Percentiles rank a stretch among this genome's conserved stretches.
phyloP scores from a whole-genome alignment of 2,888 invertebrate genomes.

The Acanthosepion lycidas region DNA sequence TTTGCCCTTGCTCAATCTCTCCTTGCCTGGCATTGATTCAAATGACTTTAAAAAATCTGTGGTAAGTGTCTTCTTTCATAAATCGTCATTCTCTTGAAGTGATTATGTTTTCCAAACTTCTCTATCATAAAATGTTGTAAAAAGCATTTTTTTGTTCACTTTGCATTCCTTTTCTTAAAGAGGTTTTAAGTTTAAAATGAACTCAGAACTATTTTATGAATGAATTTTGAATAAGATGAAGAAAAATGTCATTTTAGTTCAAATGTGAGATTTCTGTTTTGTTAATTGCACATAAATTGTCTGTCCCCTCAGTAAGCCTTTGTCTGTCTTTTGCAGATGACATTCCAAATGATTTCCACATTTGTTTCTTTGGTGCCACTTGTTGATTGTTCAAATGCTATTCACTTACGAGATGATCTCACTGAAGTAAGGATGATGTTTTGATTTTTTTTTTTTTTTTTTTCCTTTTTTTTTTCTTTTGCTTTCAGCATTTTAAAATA shows the following conservation, averaged over 20 bases:
- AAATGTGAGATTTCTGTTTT: no score
- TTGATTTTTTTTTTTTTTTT: background rate
- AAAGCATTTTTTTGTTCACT: background rate
- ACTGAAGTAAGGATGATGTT: slow-evolving; percentile 78
- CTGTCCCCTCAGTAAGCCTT: no score
- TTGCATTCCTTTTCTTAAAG: background rate
- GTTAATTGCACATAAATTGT: background rate
- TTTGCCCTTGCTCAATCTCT: slow-evolving; percentile 85
- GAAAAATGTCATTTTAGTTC: no score
- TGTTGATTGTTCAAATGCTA: slow-evolving; percentile 88
- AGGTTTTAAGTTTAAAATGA: no score
- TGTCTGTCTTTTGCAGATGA: slow-evolving; percentile 75
- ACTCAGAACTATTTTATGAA: no score
- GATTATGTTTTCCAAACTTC: no score
- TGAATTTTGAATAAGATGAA: no score
- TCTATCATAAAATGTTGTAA: background rate
- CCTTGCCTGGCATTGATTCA: slow-evolving; percentile 91
- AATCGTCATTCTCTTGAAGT: no score
- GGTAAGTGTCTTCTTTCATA: slow-evolving; percentile 61
- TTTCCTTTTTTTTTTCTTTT: no score
- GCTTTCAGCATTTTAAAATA: no score
- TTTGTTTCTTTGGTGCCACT: slow-evolving; percentile 82
- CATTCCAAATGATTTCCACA: slow-evolving; percentile 86
- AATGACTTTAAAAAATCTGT: slow-evolving; percentile 83
- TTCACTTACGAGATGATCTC: slow-evolving; percentile 81